phyloP scores from a whole-genome alignment of 2,113 vertebrate species.

The Albula glossodonta region DNA sequence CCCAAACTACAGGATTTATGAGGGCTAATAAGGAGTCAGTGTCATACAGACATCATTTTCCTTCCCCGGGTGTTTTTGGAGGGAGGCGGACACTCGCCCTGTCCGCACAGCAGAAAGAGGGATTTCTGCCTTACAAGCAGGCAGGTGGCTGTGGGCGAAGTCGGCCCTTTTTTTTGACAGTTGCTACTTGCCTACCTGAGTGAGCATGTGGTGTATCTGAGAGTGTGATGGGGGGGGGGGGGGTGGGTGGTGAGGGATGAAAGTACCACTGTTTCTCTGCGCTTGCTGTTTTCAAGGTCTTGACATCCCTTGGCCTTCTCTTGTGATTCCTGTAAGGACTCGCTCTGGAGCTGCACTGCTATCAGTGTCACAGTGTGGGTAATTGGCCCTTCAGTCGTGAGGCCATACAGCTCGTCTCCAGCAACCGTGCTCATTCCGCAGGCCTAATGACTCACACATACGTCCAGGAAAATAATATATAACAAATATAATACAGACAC shows the following conservation, averaged over 20 bases:
- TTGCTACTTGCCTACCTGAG: not conserved
- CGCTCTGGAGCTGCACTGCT: not conserved
- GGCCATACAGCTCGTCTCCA: not conserved
- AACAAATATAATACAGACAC: not conserved
- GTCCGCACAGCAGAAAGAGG: slow-evolving; percentile 11
- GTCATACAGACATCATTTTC: slow-evolving; percentile 37
- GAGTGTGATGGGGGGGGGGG: not conserved
- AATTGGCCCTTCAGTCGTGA: slow-evolving; percentile 7
- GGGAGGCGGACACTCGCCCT: slow-evolving; percentile 14
- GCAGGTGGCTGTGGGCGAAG: not conserved
- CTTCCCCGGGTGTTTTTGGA: slow-evolving; percentile 28
- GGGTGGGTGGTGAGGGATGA: not conserved
- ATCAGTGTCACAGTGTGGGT: not conserved
- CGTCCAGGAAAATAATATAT: not conserved
- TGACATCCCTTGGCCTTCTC: slow-evolving; percentile 2
- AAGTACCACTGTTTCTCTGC: slow-evolving; percentile 3
- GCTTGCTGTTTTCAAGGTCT: slow-evolving; percentile 15
- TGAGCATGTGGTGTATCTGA: not conserved
- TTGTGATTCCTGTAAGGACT: not conserved
- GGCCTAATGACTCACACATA: not conserved
- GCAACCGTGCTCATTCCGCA: not conserved
- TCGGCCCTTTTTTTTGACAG: not conserved
- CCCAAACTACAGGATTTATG: slow-evolving; percentile 16
- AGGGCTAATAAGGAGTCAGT: slow-evolving; percentile 27
- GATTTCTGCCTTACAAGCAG: not conserved